Evolutionary conservation across 2,888 invertebrate species (phyloP).

Genomic region (Agonopterix subpropinquella): DNA sequence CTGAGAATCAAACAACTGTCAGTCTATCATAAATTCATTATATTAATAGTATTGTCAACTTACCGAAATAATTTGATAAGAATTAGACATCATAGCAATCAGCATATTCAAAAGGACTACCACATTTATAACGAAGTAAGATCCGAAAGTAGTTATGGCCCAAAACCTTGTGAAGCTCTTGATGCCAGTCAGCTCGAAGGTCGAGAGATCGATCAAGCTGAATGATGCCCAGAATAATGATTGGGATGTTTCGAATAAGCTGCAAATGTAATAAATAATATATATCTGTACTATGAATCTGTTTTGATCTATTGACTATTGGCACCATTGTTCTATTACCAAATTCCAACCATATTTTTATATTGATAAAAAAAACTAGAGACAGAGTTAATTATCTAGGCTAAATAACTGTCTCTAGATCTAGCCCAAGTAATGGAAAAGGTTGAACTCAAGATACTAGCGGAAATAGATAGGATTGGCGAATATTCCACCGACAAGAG

Average conservation of each 20-base stretch:
- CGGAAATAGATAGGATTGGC: too few relatives aligned
- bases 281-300: background rate
- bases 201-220: constrained; percentile 94
- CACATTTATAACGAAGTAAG: constrained; percentile 97
- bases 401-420: too few relatives aligned
- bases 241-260: constrained; percentile 97
- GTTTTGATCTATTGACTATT: too few relatives aligned
- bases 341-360: too few relatives aligned
- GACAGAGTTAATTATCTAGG: too few relatives aligned
- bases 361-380: too few relatives aligned
- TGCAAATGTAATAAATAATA: constrained; percentile 49
- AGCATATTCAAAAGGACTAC: constrained; percentile 98
- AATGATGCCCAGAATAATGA: constrained; percentile 99
- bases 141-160: constrained; percentile 98
- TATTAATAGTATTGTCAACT: constrained; percentile 37
- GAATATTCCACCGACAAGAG: too few relatives aligned
- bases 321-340: too few relatives aligned
- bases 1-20: too few relatives aligned
- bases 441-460: too few relatives aligned
- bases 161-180: constrained; percentile 97
- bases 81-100: constrained; percentile 99
- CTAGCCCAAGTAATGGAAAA: too few relatives aligned
- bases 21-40: too few relatives aligned
- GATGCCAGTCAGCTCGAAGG: constrained; percentile 95
- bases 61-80: constrained; percentile 98